A percentile compares a stretch with the other conserved stretches of the same genome.
These are phyloP conservation scores for Barypeithes pellucidus DNA, from an alignment of 2,888 invertebrate species.

Conservation along the genomic window DNA sequence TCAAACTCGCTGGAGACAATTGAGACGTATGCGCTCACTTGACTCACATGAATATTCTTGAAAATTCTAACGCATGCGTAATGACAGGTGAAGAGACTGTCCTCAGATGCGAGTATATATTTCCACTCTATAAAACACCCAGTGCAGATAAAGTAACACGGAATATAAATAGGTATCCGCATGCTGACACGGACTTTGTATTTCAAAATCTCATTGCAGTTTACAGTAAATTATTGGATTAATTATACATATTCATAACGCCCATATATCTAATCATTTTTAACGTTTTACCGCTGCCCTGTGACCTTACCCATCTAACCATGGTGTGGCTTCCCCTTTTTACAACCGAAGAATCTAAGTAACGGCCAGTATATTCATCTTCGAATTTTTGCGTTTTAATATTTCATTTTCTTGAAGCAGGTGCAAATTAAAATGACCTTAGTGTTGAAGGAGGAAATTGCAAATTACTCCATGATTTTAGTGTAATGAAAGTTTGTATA, in stretches of 20 bases:
- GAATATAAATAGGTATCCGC: neutral
- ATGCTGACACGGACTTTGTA: constrained; percentile 15
- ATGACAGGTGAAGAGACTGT: too few species aligned
- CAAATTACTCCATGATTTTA: constrained; percentile 1
- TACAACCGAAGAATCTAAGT: constrained; percentile 41
- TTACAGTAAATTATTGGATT: constrained; percentile 52
- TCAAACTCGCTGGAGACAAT: too few species aligned
- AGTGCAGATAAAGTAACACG: neutral
- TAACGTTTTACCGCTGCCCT: constrained; percentile 43
- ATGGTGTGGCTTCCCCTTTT: constrained; percentile 50
- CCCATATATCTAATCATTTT: constrained; percentile 47
- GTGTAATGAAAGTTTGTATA: neutral
- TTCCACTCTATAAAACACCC: constrained; percentile 1
- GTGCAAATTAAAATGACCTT: constrained; percentile 50
- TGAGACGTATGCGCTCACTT: too few species aligned
- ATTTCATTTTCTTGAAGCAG: constrained; percentile 42
- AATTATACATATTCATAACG: constrained; percentile 47
- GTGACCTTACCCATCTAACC: constrained; percentile 50
- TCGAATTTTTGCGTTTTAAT: constrained; percentile 31
- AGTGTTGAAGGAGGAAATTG: constrained; percentile 24
- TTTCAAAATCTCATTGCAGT: constrained; percentile 32
- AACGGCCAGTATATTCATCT: constrained; percentile 43
- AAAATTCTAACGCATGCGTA: too few species aligned
- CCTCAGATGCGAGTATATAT: too few species aligned
- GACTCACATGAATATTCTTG: too few species aligned